A percentile compares a stretch with the other conserved stretches of the same genome.
phyloP scores from a whole-genome alignment of 2,113 vertebrate species.

The Synodontis membranacea region DNA sequence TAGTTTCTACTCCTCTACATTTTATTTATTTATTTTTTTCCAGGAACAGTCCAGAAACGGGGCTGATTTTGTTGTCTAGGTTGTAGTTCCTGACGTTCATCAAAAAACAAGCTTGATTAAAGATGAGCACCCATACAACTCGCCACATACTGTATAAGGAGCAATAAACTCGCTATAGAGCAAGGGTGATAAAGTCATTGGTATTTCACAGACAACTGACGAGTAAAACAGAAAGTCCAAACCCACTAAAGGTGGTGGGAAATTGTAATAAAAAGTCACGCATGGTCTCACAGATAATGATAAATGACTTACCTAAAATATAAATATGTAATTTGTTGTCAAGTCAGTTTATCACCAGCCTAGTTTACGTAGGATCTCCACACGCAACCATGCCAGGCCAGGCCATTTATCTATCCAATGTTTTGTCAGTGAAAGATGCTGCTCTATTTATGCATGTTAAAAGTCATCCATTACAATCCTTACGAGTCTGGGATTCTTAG shows the following conservation, averaged over 20 bases:
- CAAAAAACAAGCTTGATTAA: background rate
- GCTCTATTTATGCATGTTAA: conserved; percentile 48
- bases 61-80: background rate
- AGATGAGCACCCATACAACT: background rate
- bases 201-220: background rate
- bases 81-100: background rate
- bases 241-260: background rate
- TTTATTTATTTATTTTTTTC: background rate
- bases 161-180: background rate
- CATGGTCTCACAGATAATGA: background rate
- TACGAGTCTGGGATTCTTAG: conserved; percentile 30
- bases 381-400: background rate
- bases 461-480: conserved; percentile 44
- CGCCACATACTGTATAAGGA: background rate
- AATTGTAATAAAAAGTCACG: background rate
- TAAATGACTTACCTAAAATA: background rate
- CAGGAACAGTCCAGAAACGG: background rate
- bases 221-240: background rate
- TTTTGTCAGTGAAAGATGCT: conserved; percentile 6
- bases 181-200: background rate
- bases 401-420: background rate
- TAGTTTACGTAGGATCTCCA: background rate
- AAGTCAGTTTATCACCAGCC: background rate
- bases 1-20: background rate
- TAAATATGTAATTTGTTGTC: conserved; percentile 5